These are phyloP conservation scores for Cetoscarus ocellatus DNA, from an alignment of 2,797 vertebrate genomes.

Conservation along the genomic window DNA sequence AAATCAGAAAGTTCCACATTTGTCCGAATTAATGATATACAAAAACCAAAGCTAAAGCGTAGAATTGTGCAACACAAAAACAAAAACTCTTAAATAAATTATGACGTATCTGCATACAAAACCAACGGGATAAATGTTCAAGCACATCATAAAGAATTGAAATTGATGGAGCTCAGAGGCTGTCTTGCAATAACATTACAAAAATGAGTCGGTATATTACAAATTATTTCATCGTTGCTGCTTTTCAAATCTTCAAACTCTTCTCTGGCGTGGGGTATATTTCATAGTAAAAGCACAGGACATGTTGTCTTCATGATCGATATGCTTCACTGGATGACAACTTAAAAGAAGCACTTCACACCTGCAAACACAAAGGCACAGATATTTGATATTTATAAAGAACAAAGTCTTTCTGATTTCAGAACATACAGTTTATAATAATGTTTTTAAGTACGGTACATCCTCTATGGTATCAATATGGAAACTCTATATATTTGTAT, in stretches of 20 bases:
- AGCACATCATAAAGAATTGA: not conserved
- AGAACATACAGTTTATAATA: no score
- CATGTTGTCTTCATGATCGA: not conserved
- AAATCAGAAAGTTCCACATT: not conserved
- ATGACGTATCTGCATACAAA: not conserved
- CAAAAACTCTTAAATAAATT: not conserved
- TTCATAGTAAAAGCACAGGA: not conserved
- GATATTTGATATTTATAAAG: not conserved
- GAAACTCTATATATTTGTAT: not conserved
- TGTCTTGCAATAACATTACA: conserved; percentile 5
- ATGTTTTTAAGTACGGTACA: no score
- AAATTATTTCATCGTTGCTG: conserved; percentile 33
- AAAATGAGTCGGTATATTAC: conserved; percentile 10
- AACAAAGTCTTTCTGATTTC: not conserved
- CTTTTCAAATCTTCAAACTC: not conserved
- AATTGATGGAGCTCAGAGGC: not conserved
- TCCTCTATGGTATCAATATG: not conserved
- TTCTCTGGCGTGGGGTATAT: not conserved
- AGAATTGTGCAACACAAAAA: not conserved
- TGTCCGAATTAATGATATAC: not conserved
- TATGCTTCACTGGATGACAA: not conserved
- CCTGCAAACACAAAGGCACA: conserved; percentile 32
- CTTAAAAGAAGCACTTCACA: conserved; percentile 5
- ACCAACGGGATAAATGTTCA: not conserved
- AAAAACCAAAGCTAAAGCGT: not conserved